Evolutionary conservation across 2,888 invertebrate species (phyloP), one percentile per base, ranked within the genome.

Genomic region (Autographa pulchrina): DNA sequence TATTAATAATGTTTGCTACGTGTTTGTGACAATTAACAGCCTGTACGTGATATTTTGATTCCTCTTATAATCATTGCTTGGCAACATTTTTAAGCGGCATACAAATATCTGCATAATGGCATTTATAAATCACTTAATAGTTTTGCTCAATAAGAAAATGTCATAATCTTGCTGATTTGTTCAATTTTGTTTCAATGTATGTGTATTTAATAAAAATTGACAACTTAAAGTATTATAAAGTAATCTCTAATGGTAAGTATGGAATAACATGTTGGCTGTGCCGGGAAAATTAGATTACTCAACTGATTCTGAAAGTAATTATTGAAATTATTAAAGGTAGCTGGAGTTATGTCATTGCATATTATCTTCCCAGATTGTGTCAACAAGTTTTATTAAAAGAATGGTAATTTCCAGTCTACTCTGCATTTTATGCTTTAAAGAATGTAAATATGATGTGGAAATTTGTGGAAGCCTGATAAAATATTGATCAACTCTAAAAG

Each of bases 201-300:
- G 74, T 80, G 74, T 78, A 75, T 77, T 82, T 65, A 78, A 78
- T 69, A 78, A 82, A 77, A 78, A 72, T 73, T 77, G 76, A 81
- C 82, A 85, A 83, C 81, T 80, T 81, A 82, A 89, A 89, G 87
- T 89, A 90, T 89, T 89, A 87, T 86, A 85, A 79, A 83, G 82
- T 85, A 86, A 85, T 85, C 72, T 85, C 73, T 86, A 88, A 88
- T 84, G 85, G 89, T 90, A 91, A 90, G 90, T 88, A 88, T 83
- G 88, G 87, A 92, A 91, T 90, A 90, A 88, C 89, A 90, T 88
- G 86, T 90, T 92, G 93, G 93, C 93, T 93, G 93, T 93, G 93
- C 91, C 77, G 86, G 88, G 87, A 86, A 83, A 81, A 78, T 67
- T 88, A 88, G 81, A 85, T 74, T 62, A 81, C 70, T 80, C 77